These are phyloP conservation scores for Apis laboriosa DNA, from an alignment of 1,140 invertebrate genomes.

Conservation along the genomic window DNA sequence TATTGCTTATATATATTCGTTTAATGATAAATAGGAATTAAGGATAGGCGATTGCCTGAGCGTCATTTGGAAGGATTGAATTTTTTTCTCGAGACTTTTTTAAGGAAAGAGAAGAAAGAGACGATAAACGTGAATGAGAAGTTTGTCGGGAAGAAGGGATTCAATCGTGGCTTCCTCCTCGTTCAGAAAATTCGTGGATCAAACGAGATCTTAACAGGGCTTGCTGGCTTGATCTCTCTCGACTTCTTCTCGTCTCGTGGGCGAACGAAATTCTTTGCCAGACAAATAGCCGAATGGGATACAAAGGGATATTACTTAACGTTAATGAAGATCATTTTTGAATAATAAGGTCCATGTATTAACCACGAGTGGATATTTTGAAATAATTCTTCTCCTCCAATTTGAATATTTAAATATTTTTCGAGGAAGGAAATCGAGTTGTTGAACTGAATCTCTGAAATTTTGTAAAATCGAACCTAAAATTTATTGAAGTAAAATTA, in stretches of 20 bases:
- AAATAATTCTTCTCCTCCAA: background rate
- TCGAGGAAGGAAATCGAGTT: no score
- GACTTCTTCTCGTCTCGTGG: background rate
- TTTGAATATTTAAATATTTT: no score
- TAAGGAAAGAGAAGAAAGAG: background rate
- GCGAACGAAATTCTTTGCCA: background rate
- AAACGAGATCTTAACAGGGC: constrained; percentile 5
- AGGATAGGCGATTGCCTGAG: no score
- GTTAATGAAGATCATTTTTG: background rate
- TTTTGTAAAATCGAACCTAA: no score
- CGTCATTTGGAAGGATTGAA: background rate
- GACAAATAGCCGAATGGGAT: background rate
- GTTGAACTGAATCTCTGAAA: no score
- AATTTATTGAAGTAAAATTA: no score
- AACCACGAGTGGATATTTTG: no score
- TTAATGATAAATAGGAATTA: no score
- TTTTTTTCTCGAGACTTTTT: background rate
- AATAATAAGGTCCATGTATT: background rate
- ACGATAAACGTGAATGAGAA: background rate
- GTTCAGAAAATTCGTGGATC: background rate
- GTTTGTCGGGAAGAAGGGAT: background rate
- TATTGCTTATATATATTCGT: no score
- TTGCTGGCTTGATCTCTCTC: background rate
- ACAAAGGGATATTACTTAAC: background rate
- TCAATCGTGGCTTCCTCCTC: background rate